Evolutionary conservation across 2,888 invertebrate species (phyloP), one percentile per base, ranked within the genome.

Genomic region (Melinaea menophilus): DNA sequence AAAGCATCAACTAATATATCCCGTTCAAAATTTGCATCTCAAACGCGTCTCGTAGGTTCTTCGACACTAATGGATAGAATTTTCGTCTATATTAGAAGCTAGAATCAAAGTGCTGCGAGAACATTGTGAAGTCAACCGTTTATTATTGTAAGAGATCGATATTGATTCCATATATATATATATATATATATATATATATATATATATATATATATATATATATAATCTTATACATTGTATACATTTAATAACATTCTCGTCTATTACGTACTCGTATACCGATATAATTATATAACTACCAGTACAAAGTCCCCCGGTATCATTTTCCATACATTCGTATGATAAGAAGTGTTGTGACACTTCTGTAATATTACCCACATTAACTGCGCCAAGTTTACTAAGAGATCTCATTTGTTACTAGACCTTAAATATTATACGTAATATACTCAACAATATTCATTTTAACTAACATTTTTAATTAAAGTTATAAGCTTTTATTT

Each of bases 11-110:
- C 78, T 84, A 85, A 83, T 83, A 84, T 78, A 83, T 81, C 80
- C 80, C 76, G 78, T 78, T 77, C 79, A 74, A 76, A 82, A 88
- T 89, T 88, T 84, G 85, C 88, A 88, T 88, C 81, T 84, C 87
- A 77, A 78, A 77, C 73, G 73, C 61, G 67, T 71, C 76, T 74
- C 71, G 56, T 58, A 69, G 72, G 74, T 72, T 65, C 67, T 65
- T 67, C 67, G 73, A 73, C 71, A 63, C 65, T 69, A 71, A 65
- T 75, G 82, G 84, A 80, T 72, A 77, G 80, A 77, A 78, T 85
- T 82, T 82, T 77, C 31, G 77, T 79, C 74, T 72, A 77, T 81
- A 84, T 86, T 84, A 85, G 51, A 31, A 31, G 31, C 51, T 51
- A 51, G 31, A 51, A 51, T 31, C 51, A 51, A 51, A 51, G 31